These are phyloP conservation scores for Graphium colonna DNA, from an alignment of 2,888 invertebrate genomes.

Conservation along the genomic window DNA sequence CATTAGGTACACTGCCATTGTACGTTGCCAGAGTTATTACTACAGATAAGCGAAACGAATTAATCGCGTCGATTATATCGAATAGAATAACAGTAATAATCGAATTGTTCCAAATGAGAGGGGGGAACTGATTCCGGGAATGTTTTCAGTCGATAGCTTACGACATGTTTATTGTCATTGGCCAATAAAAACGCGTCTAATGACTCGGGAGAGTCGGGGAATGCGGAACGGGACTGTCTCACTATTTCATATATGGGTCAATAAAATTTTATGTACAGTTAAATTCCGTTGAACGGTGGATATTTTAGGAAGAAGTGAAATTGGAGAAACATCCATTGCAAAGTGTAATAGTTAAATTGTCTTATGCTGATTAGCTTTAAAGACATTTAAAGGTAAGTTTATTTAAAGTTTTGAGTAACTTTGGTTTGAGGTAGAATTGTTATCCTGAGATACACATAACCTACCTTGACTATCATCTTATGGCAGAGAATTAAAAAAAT, in stretches of 20 bases:
- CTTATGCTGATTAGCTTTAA: not conserved
- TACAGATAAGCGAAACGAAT: conserved; percentile 27
- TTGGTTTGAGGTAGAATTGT: not conserved
- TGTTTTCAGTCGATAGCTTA: conserved; percentile 76
- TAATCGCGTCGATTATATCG: conserved; percentile 48
- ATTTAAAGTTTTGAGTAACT: too few relatives aligned
- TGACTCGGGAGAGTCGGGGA: conserved; percentile 68
- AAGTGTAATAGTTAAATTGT: not conserved
- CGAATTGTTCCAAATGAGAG: conserved; percentile 42
- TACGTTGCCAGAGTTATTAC: not conserved
- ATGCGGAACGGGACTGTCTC: conserved; percentile 62
- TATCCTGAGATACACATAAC: too few relatives aligned
- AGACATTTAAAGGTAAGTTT: too few relatives aligned
- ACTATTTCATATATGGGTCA: conserved; percentile 78
- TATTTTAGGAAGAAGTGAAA: conserved; percentile 36
- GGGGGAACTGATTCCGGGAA: conserved; percentile 68
- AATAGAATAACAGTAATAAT: conserved; percentile 66
- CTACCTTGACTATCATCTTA: too few relatives aligned
- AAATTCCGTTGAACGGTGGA: conserved; percentile 71
- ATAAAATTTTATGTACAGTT: conserved; percentile 79
- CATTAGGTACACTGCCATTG: too few relatives aligned
- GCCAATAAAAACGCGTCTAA: conserved; percentile 76
- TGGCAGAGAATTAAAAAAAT: too few relatives aligned
- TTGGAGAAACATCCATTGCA: conserved; percentile 6
- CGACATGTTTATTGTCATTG: conserved; percentile 77